Conservation (phyloP, 1,140 invertebrate genomes). For the Zelostemma sp. region DNA sequence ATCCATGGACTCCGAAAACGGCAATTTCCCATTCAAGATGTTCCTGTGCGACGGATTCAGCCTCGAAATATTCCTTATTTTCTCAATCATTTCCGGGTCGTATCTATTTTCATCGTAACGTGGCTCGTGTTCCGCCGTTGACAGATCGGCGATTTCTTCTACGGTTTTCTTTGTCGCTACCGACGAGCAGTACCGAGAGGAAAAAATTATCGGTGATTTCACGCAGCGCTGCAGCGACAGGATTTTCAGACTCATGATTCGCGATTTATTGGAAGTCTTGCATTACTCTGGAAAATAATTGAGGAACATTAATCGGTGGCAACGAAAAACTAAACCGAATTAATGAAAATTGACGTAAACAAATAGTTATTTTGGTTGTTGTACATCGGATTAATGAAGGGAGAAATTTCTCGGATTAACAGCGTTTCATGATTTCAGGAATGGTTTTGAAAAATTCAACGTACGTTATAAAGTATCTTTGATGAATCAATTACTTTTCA, state of each 20-base stretch:
- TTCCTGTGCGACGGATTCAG: conserved; percentile 71
- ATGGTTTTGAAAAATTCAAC: too few relatives aligned
- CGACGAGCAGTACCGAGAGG: conserved; percentile 13
- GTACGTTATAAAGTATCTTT: too few relatives aligned
- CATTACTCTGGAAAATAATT: too few relatives aligned
- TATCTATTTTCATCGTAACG: conserved; percentile 29
- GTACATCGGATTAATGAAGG: too few relatives aligned
- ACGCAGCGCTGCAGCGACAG: neutral
- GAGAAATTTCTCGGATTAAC: too few relatives aligned
- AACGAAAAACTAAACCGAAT: too few relatives aligned
- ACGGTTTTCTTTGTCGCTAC: conserved; percentile 4
- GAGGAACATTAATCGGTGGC: too few relatives aligned
- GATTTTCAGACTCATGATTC: conserved; percentile 11
- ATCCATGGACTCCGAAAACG: conserved; percentile 66
- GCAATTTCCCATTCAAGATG: conserved; percentile 67
- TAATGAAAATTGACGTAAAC: too few relatives aligned
- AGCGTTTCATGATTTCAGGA: too few relatives aligned
- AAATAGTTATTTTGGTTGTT: too few relatives aligned
- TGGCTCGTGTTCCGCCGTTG: conserved; percentile 40
- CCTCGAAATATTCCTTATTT: conserved; percentile 73
- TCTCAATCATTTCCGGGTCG: conserved; percentile 23
- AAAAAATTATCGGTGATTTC: conserved; percentile 4
- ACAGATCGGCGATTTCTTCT: conserved; percentile 24
- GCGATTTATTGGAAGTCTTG: too few relatives aligned
- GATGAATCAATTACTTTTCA: too few relatives aligned